phyloP scores from a whole-genome alignment of 2,113 vertebrate species.

The Polyodon spathula region DNA sequence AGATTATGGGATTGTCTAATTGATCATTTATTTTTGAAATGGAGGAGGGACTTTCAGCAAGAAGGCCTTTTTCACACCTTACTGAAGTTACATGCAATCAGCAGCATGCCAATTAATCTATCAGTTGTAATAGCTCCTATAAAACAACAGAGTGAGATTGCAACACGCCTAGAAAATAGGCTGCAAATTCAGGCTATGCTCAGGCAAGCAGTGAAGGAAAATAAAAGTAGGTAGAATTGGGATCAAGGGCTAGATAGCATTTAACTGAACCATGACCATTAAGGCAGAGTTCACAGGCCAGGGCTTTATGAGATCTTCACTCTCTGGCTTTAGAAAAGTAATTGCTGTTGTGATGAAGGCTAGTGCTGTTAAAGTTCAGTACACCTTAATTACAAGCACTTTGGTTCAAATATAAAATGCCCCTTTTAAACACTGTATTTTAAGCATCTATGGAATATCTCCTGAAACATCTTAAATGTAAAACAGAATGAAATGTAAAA shows the following conservation, averaged over 20 bases:
- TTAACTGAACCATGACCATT: constrained; percentile 58
- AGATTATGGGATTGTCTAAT: no score
- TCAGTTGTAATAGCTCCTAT: constrained; percentile 78
- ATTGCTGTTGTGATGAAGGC: constrained; percentile 13
- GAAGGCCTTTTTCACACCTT: constrained; percentile 20
- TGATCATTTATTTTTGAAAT: constrained; percentile 45
- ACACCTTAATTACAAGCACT: constrained; percentile 19
- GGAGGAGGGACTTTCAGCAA: constrained; percentile 18
- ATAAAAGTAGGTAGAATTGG: constrained; percentile 68
- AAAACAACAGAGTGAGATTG: constrained; percentile 69
- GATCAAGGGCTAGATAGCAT: constrained; percentile 58
- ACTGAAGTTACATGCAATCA: constrained; percentile 67
- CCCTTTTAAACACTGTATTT: not conserved
- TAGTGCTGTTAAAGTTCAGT: constrained; percentile 15
- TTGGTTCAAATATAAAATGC: constrained; percentile 1
- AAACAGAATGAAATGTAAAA: not conserved
- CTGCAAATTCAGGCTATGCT: constrained; percentile 77
- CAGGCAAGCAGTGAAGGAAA: constrained; percentile 76
- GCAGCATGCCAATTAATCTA: constrained; percentile 66
- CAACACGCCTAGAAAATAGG: constrained; percentile 75
- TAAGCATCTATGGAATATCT: not conserved
- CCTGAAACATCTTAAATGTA: no score
- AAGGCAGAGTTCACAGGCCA: constrained; percentile 61
- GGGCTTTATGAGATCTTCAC: constrained; percentile 49
- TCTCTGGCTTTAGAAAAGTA: constrained; percentile 21